These are phyloP conservation scores for Cirrhinus molitorella DNA, from an alignment of 2,797 vertebrate species.

Conservation along the genomic window DNA sequence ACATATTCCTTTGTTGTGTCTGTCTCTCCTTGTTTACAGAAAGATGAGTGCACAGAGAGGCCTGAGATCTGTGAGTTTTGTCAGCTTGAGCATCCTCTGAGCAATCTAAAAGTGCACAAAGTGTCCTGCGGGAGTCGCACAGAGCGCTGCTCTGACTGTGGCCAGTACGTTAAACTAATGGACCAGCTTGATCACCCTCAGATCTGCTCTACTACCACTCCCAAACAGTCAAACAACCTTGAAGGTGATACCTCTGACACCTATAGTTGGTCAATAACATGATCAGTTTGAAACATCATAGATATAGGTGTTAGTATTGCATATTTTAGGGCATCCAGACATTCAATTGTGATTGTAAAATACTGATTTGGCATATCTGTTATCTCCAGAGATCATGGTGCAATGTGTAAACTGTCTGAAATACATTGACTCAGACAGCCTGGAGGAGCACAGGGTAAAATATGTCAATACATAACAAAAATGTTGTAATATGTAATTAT, in stretches of 20 bases:
- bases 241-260: neutral
- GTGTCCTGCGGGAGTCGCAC: constrained; percentile 76
- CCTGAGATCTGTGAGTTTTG: constrained; percentile 76
- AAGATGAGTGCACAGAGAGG: constrained; percentile 71
- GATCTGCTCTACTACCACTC: constrained; percentile 61
- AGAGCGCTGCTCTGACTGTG: constrained; percentile 75
- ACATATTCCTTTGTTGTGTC: neutral
- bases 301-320: neutral
- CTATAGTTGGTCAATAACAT: constrained; percentile 10
- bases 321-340: neutral
- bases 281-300: neutral
- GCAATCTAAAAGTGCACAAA: constrained; percentile 71
- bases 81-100: constrained; percentile 73
- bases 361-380: constrained; percentile 17
- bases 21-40: constrained; percentile 65
- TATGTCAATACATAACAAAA: neutral
- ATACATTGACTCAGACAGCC: constrained; percentile 64
- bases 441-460: constrained; percentile 73
- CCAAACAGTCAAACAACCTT: neutral
- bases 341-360: neutral
- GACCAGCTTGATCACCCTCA: constrained; percentile 62
- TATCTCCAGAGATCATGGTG: constrained; percentile 38
- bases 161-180: constrained; percentile 71
- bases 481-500: neutral
- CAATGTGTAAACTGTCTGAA: constrained; percentile 61